These are phyloP conservation scores for Eueides isabella DNA, from an alignment of 1,140 invertebrate genomes.

Conservation along the genomic window DNA sequence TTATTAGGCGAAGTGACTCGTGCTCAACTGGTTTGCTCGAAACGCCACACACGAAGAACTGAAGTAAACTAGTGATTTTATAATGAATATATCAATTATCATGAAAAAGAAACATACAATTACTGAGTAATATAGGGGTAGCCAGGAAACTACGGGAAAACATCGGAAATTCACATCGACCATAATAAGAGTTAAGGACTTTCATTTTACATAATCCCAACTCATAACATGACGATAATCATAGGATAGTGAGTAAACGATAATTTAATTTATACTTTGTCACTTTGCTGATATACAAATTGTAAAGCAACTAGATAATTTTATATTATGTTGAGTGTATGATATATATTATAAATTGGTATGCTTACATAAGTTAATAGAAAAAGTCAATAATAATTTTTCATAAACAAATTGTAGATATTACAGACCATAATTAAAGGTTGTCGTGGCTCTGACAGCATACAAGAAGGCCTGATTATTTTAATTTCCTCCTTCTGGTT, in stretches of 20 bases:
- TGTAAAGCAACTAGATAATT: not conserved
- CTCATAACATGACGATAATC: not conserved
- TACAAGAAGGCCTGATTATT: too few species aligned
- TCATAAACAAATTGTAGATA: too few species aligned
- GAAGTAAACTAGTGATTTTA: too few species aligned
- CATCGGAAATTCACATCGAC: not conserved
- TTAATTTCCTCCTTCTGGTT: too few species aligned
- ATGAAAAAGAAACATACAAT: not conserved
- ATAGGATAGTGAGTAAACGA: not conserved
- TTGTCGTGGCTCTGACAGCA: too few species aligned
- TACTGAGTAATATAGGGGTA: not conserved
- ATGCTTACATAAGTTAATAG: not conserved
- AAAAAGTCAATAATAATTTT: not conserved
- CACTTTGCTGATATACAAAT: not conserved
- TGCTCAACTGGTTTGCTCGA: too few species aligned
- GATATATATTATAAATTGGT: not conserved
- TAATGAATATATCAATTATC: not conserved
- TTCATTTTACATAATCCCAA: not conserved
- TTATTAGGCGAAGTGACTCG: too few species aligned
- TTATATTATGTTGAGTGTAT: not conserved
- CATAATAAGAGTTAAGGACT: not conserved
- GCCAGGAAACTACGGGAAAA: not conserved
- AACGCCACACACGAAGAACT: too few species aligned
- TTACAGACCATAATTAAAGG: too few species aligned
- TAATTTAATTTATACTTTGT: not conserved